Evolutionary conservation across 2,797 vertebrate species (phyloP).

Genomic region (Lagorchestes hirsutus): DNA sequence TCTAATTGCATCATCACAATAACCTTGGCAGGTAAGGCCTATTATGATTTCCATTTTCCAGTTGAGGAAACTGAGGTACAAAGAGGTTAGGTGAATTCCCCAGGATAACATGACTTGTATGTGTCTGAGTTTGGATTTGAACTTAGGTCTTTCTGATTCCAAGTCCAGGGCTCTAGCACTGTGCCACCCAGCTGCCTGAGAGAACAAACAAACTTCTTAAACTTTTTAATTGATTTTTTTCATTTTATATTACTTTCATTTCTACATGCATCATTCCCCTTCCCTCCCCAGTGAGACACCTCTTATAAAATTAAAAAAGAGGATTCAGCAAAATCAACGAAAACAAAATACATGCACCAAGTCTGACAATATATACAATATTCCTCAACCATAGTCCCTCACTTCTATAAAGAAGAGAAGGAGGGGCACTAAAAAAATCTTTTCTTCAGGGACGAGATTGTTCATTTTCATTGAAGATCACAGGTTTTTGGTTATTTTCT

Average conservation of each 20-base stretch:
- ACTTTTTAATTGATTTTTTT: neutral
- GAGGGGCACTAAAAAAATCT: neutral
- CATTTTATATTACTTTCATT: neutral
- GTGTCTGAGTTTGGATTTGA: neutral
- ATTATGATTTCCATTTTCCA: neutral
- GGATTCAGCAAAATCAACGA: neutral
- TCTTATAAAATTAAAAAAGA: neutral
- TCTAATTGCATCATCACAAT: neutral
- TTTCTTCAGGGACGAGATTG: neutral
- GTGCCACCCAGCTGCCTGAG: neutral
- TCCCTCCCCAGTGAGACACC: neutral
- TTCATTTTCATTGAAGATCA: neutral
- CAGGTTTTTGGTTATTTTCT: neutral
- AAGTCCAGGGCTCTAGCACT: neutral
- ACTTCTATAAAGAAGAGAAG: neutral
- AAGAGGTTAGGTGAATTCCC: neutral
- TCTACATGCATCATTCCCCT: neutral
- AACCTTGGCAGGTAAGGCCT: neutral
- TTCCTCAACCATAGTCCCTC: neutral
- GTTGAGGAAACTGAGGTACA: neutral
- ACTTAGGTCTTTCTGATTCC: neutral
- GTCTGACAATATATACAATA: neutral
- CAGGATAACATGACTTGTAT: neutral
- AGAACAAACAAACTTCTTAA: neutral
- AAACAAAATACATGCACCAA: neutral